phyloP scores from a whole-genome alignment of 2,113 vertebrate genomes.

The Cettia cetti region DNA sequence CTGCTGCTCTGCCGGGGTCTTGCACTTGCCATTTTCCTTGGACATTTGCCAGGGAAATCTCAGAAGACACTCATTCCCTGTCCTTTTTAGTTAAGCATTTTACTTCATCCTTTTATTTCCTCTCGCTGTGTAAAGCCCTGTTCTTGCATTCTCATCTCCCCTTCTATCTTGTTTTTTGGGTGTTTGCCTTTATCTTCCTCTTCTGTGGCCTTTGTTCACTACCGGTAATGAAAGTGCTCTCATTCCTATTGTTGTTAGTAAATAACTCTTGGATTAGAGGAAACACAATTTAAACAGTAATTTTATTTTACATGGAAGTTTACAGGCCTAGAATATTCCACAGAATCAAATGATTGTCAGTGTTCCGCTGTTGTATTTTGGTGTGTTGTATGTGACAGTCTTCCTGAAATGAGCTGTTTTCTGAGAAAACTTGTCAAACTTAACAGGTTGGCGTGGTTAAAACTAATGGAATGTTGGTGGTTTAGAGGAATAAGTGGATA shows the following conservation, averaged over 20 bases:
- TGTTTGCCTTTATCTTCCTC: neutral
- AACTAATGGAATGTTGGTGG: neutral
- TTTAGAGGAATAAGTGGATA: neutral
- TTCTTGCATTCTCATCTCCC: neutral
- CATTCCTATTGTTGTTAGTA: neutral
- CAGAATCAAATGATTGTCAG: neutral
- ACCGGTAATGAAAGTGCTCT: neutral
- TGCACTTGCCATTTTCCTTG: neutral
- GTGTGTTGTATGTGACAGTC: neutral
- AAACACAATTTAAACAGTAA: neutral
- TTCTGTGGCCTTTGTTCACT: neutral
- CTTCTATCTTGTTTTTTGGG: neutral
- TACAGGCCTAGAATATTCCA: neutral
- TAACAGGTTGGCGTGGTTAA: neutral
- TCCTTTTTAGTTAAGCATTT: neutral
- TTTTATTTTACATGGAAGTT: neutral
- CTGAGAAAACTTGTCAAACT: neutral
- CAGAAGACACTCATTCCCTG: neutral
- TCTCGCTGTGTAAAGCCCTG: neutral
- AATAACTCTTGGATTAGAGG: neutral
- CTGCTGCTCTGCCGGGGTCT: neutral
- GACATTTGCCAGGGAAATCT: neutral
- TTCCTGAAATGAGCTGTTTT: neutral
- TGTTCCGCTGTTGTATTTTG: neutral
- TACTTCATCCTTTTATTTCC: neutral